Percentiles rank a stretch among this genome's conserved stretches.
These are phyloP conservation scores for Phataginus tetradactyla DNA, from an alignment of 2,797 vertebrate species.

Conservation along the genomic window DNA sequence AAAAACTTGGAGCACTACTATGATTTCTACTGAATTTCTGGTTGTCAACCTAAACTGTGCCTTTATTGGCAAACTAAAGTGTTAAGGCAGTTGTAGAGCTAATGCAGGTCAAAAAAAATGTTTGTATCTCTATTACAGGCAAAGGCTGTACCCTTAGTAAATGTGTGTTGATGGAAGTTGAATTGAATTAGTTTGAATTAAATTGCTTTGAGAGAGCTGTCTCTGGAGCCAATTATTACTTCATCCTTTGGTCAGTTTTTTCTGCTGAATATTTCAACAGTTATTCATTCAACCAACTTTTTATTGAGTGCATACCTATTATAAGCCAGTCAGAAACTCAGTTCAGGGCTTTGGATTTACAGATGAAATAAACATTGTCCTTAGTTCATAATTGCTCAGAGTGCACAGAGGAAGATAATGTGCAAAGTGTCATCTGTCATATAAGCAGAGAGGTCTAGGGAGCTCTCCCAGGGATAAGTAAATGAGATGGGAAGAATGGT, in stretches of 20 bases:
- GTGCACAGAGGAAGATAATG: background rate
- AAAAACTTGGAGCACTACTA: background rate
- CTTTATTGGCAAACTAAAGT: conserved; percentile 37
- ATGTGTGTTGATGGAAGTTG: conserved; percentile 24
- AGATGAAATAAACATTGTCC: background rate
- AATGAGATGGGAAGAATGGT: background rate
- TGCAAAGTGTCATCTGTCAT: fast-evolving
- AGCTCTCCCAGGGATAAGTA: background rate
- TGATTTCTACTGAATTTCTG: conserved; percentile 20
- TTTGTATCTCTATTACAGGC: conserved; percentile 35
- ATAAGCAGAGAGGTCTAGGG: background rate
- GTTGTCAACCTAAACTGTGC: background rate
- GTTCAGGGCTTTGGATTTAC: background rate
- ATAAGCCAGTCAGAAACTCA: background rate
- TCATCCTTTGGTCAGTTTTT: background rate
- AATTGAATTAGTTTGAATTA: conserved; percentile 57
- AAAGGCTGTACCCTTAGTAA: background rate
- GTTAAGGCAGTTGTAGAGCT: background rate
- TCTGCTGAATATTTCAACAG: background rate
- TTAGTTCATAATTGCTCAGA: background rate
- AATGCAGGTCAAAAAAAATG: background rate
- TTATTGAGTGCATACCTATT: background rate
- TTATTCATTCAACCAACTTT: background rate
- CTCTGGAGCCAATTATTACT: conserved; percentile 14
- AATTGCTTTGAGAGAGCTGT: conserved; percentile 29